phyloP scores from a whole-genome alignment of 2,888 invertebrate species.

The Eupithecia subumbrata region DNA sequence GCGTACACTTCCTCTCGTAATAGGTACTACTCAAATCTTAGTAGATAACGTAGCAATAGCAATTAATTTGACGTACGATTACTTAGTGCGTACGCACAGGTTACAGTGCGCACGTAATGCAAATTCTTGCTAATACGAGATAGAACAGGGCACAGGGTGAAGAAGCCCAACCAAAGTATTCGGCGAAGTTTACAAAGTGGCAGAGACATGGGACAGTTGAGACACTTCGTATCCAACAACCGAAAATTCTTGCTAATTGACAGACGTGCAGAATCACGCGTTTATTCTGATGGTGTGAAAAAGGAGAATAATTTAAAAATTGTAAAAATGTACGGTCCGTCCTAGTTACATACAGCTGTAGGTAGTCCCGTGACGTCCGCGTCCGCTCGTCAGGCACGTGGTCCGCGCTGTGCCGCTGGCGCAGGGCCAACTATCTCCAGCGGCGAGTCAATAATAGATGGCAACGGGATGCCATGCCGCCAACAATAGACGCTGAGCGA shows the following conservation, averaged over 20 bases:
- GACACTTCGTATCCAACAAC: not conserved
- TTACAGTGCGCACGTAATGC: not conserved
- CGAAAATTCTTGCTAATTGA: slow-evolving; percentile 11
- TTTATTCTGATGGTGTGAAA: not conserved
- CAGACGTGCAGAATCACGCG: not conserved
- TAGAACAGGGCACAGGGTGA: not conserved
- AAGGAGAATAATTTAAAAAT: slow-evolving; percentile 13
- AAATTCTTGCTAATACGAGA: not conserved
- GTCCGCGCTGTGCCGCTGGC: slow-evolving; percentile 79
- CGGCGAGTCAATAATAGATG: slow-evolving; percentile 83
- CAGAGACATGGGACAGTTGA: not conserved
- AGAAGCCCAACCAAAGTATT: not conserved
- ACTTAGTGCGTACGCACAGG: not conserved
- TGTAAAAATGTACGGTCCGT: slow-evolving; percentile 50
- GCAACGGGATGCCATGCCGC: slow-evolving; percentile 82
- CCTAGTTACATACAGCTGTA: slow-evolving; percentile 55
- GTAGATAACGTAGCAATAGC: not conserved
- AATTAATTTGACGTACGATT: not conserved
- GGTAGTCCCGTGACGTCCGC: slow-evolving; percentile 79
- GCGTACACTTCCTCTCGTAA: not conserved
- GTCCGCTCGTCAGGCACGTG: slow-evolving; percentile 71
- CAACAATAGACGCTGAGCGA: slow-evolving; percentile 79
- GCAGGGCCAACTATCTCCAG: slow-evolving; percentile 81
- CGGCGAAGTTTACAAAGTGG: not conserved
- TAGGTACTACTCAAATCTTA: not conserved